A percentile compares a stretch with the other conserved stretches of the same genome.
phyloP scores from a whole-genome alignment of 2,797 vertebrate genomes.

The Anisognathus igniventris region DNA sequence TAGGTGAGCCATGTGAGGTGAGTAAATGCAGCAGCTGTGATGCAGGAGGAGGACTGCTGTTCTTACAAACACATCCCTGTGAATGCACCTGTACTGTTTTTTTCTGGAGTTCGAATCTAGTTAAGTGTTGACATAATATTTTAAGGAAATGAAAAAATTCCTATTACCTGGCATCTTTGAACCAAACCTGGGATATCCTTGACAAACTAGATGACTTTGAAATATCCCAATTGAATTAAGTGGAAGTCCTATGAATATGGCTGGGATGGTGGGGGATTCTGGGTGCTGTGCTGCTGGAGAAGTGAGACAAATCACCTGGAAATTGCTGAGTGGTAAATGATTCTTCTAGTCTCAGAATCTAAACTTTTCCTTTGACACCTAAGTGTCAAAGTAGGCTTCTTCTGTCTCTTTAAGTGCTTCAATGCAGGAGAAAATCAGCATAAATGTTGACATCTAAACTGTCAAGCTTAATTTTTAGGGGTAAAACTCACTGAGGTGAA shows the following conservation, averaged over 20 bases:
- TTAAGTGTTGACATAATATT: not conserved
- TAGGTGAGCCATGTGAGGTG: not conserved
- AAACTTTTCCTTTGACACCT: not conserved
- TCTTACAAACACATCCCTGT: not conserved
- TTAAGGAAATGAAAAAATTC: not conserved
- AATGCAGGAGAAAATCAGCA: not conserved
- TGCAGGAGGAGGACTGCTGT: not conserved
- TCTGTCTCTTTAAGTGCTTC: not conserved
- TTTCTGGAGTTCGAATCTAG: not conserved
- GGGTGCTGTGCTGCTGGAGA: not conserved
- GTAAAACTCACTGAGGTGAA: not conserved
- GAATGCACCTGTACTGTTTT: not conserved
- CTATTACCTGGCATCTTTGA: not conserved
- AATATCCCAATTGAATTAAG: not conserved
- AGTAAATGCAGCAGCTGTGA: not conserved
- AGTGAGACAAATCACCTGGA: not conserved
- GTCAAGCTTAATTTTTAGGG: not conserved
- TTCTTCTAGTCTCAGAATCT: not conserved
- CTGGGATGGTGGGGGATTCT: not conserved
- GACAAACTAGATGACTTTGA: not conserved
- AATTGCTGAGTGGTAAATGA: not conserved
- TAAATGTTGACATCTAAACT: not conserved
- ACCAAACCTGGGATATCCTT: not conserved
- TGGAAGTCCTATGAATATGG: not conserved
- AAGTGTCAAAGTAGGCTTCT: not conserved